These are phyloP conservation scores for Phataginus tricuspis DNA, from an alignment of 2,797 vertebrate species.

Conservation along the genomic window DNA sequence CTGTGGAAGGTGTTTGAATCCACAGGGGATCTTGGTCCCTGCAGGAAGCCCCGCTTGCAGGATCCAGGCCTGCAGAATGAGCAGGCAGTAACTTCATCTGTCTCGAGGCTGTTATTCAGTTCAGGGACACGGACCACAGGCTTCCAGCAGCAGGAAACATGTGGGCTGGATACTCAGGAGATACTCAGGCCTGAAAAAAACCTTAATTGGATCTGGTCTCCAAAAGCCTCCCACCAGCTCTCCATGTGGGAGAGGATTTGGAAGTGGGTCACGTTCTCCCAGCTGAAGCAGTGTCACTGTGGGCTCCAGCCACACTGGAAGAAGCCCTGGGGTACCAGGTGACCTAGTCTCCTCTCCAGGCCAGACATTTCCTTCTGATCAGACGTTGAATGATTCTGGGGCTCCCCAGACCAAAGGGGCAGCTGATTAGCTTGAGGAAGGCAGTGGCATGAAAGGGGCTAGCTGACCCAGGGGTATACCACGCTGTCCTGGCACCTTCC, in stretches of 20 bases:
- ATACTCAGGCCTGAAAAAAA: not conserved
- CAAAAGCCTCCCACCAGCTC: slow-evolving; percentile 33
- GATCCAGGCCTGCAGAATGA: not conserved
- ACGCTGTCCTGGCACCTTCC: not conserved
- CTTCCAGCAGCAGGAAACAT: slow-evolving; percentile 65
- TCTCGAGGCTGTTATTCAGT: not conserved
- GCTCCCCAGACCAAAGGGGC: not conserved
- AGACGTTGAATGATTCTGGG: not conserved
- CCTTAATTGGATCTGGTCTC: slow-evolving; percentile 55
- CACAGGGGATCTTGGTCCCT: not conserved
- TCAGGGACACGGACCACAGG: not conserved
- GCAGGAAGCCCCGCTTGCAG: not conserved
- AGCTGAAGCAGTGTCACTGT: not conserved
- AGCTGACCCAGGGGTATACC: not conserved
- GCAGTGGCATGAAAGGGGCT: not conserved
- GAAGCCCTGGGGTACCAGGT: not conserved
- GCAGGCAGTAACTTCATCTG: slow-evolving; percentile 28
- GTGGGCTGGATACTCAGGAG: slow-evolving; percentile 37
- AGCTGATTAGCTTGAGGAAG: too few relatives aligned
- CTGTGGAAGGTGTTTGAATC: not conserved
- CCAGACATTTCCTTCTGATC: not conserved
- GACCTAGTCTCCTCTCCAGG: not conserved
- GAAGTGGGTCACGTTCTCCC: slow-evolving; percentile 81
- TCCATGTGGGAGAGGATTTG: not conserved
- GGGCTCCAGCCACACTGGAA: not conserved